Evolutionary conservation across 2,113 vertebrate genomes (phyloP), one percentile per base, ranked within the genome.

Genomic region (Rissa tridactyla): DNA sequence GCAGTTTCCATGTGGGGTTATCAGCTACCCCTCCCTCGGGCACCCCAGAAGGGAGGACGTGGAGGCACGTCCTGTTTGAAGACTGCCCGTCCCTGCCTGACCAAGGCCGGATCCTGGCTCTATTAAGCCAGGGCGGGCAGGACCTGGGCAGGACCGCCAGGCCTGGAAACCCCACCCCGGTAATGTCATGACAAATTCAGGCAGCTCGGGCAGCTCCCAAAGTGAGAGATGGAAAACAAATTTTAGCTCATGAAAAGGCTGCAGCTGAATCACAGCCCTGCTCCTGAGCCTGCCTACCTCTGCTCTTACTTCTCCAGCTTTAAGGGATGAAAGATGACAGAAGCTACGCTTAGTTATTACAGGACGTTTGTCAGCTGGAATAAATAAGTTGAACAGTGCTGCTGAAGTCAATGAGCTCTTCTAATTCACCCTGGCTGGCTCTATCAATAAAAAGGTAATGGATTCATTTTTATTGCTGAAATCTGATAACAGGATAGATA

Each of bases 21-120:
- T 98, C 97, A 84, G 77, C 87, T 78, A 73, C 90, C 89, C 92
- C 97, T 96, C 97, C 97, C 94, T 94, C 2, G 0, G 94, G 91
- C 92, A 96, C 90, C 96, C 91, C 96, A 96, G 97, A 97, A 97
- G 75, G 94, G 71, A 92, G 83, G 75, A 82, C 42, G 1, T 46
- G 15, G 88, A 96, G 94, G 93, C 87, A 96, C 12, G 94, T 98
- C 97, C 98, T 98, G 97, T 97, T 97, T 96, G 95, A 97, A 96
- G 97, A 81, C 94, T 65, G 93, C 94, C 97, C 96, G 96, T 96
- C 97, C 97, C 97, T 90, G 57, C 77, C 93, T n/a, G 23, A 78
- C 85, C 88, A 79, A 66, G 96, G 78, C 88, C 1, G 3, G 89
- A 91, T 96, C 81, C 93, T 62, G 90, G 90, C 89, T 91, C 82